Base-by-base conservation (phyloP, 2,888 invertebrate species). In the Shargacucullia verbasci region DNA sequence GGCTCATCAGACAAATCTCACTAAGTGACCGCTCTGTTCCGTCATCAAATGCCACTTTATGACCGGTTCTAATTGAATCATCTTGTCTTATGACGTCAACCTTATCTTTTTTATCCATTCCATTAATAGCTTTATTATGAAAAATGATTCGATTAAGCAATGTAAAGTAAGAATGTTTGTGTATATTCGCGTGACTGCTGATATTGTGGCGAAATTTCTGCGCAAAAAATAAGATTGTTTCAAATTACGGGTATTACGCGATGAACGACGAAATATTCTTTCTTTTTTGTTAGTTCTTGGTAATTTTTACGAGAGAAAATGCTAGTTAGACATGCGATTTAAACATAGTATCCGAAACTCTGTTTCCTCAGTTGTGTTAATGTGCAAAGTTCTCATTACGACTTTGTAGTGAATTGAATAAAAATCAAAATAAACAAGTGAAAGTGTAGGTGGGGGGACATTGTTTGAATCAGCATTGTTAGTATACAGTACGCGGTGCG, bases 221-320 rank as follows among this genome's bases (percentile, higher is more conserved):
- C 71, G 78, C 79, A 87, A 88, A 86, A 76, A 90, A 88, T 82
- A 79, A 86, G 84, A 88, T 88, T 85, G 83, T 86, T 88, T 86
- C 83, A 88, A 90, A 91, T 89, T 81, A 87, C 85, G 76, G 83
- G 81, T 79, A 84, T 87, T 88, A 87, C 84, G 82, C 79, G 82
- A 79, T 78, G 79, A 85, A 82, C 79, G 81, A 73, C 80, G 78
- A 86, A 87, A 86, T 81, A 71, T 76, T 85, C 77, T 78, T 81
- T 83, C 65, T 79, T 80, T 84, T 83, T 82, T 81, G 79, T 83
- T 79, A 79, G 75, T 81, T 83, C 72, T 81, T 78, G 69, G 68
- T 76, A 74, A 72, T 77, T 79, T 80, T 80, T 74, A n/a, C 70
- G 59, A 80, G 83, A 86, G 83, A 86, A 88, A 89, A 88, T 81